Conservation (phyloP, 2,113 vertebrate species). For the Dasyurus viverrinus region DNA sequence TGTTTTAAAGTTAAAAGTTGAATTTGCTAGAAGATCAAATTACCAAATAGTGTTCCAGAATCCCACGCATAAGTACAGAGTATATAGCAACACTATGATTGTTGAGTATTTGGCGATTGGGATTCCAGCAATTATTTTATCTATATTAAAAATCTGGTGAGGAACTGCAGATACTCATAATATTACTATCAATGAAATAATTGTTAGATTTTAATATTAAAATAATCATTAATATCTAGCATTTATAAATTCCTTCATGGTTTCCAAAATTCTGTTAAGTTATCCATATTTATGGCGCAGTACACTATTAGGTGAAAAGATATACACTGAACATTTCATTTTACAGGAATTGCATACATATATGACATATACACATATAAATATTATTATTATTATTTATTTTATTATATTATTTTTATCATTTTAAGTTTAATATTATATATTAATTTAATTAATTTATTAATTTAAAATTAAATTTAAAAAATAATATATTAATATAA, state of each 20-base stretch:
- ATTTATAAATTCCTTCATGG: not conserved
- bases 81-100: not conserved
- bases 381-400: not conserved
- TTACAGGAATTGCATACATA: not conserved
- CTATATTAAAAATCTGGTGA: not conserved
- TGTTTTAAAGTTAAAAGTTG: not conserved
- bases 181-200: not conserved
- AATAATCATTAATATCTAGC: not conserved
- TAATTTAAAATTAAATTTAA: no score
- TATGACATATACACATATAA: no score
- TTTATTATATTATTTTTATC: no score
- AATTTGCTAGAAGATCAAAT: not conserved
- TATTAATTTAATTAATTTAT: no score
- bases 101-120: not conserved
- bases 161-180: not conserved
- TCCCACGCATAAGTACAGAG: not conserved
- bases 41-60: not conserved
- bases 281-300: not conserved
- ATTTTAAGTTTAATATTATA: no score
- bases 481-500: no score
- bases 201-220: no score
- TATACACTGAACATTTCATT: not conserved
- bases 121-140: not conserved
- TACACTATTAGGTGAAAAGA: not conserved
- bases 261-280: not conserved